These are phyloP conservation scores for Leptinotarsa tumamoca DNA, from an alignment of 2,888 invertebrate genomes.

Conservation along the genomic window DNA sequence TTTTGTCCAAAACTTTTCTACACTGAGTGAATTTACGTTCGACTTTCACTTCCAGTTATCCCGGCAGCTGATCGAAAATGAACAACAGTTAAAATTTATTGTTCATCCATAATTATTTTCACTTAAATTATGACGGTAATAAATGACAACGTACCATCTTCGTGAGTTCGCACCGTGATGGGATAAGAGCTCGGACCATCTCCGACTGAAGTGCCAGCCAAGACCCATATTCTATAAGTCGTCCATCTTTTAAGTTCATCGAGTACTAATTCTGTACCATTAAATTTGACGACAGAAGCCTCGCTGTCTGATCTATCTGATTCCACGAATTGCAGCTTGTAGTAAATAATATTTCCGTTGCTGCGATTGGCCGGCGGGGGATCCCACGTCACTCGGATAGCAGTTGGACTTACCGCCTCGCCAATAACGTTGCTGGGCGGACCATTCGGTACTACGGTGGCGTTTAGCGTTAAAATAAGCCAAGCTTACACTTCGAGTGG, in stretches of 20 bases:
- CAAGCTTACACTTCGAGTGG: conserved; percentile 52
- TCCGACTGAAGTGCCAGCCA: conserved; percentile 96
- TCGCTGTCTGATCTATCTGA: conserved; percentile 87
- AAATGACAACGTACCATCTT: conserved; percentile 91
- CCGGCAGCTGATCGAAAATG: conserved; percentile 19
- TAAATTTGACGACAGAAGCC: conserved; percentile 83
- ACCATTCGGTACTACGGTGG: conserved; percentile 89
- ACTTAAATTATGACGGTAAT: conserved; percentile 7
- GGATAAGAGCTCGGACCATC: conserved; percentile 95
- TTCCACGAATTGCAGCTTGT: conserved; percentile 92
- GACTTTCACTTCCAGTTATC: conserved; percentile 21
- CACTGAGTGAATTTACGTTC: background rate
- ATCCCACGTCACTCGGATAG: conserved; percentile 91
- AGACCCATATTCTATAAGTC: conserved; percentile 95
- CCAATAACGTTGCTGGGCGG: conserved; percentile 95
- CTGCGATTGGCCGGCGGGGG: conserved; percentile 92
- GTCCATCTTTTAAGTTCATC: conserved; percentile 95
- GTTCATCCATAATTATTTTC: background rate
- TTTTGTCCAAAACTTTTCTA: conserved; percentile 14
- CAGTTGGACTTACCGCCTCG: conserved; percentile 87
- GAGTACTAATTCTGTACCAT: conserved; percentile 83
- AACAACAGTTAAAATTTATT: conserved; percentile 4
- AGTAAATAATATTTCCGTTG: conserved; percentile 94
- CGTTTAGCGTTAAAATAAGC: conserved; percentile 44
- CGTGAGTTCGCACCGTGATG: conserved; percentile 92